A percentile compares a stretch with the other conserved stretches of the same genome.
Evolutionary conservation across 2,113 vertebrate genomes (phyloP).

Genomic region (Elgaria multicarinata): DNA sequence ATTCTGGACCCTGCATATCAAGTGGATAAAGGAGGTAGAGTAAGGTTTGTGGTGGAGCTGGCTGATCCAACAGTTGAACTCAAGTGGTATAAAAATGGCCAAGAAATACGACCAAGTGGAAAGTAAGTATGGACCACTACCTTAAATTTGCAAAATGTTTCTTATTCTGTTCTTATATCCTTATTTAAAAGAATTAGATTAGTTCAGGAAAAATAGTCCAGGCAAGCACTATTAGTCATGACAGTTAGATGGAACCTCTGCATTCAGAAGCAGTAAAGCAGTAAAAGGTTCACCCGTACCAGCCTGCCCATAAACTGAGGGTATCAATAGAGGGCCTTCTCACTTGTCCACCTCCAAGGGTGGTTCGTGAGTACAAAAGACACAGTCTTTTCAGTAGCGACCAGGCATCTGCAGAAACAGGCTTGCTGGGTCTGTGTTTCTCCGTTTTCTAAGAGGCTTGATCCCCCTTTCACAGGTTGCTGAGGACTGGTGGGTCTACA

Average conservation of each 20-base stretch:
- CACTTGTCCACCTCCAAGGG: too few relatives aligned
- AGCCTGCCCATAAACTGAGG: too few relatives aligned
- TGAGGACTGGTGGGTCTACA: too few relatives aligned
- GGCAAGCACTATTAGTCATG: background rate
- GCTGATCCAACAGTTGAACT: slow-evolving; percentile 96
- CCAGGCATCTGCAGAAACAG: too few relatives aligned
- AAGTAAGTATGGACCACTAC: slow-evolving; percentile 85
- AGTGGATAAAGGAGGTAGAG: slow-evolving; percentile 94
- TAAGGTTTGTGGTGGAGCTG: slow-evolving; percentile 92
- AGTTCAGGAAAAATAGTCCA: background rate
- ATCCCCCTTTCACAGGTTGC: too few relatives aligned
- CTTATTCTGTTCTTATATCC: background rate
- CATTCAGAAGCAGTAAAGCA: background rate
- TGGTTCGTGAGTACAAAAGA: too few relatives aligned
- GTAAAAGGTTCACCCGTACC: too few relatives aligned
- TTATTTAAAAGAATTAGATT: background rate
- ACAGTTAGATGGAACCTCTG: too few relatives aligned
- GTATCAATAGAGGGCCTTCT: too few relatives aligned
- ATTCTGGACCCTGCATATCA: slow-evolving; percentile 96
- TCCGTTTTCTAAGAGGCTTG: too few relatives aligned
- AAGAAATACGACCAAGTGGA: slow-evolving; percentile 93
- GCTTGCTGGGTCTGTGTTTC: too few relatives aligned
- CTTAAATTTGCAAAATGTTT: background rate
- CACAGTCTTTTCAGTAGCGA: too few relatives aligned
- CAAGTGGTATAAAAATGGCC: slow-evolving; percentile 99